Base-by-base conservation (phyloP, 2,888 invertebrate genomes). In the Cerceris ruficornis region DNA sequence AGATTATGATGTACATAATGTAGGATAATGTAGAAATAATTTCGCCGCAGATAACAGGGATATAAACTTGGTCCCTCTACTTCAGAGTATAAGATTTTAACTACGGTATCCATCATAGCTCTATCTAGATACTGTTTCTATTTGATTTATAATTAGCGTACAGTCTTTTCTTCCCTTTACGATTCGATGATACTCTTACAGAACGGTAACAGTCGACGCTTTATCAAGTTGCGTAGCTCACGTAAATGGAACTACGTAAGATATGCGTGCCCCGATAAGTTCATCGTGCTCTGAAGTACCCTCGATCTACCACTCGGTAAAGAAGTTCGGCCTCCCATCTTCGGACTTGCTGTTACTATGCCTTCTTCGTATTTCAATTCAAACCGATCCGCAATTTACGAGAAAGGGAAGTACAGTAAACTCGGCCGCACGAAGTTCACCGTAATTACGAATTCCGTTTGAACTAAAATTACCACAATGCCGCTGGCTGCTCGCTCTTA, bases 401-500 rank as follows among this genome's bases (percentile, higher is more conserved):
- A 54, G 66, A 73, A 71, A 77, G 60, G 59, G 41, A 60, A 66
- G 39, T 60, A 68, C 66, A 46, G 57, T 50, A 60, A 74, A 49
- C 49, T 58, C 67, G 52, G 54, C 15, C 52, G 61, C 70, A 65
- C 68, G 68, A 73, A 78, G 64, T 77, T 73, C 61, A 55, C 65
- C 58, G 81, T 62, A 73, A 84, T 86, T 82, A 77, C 66, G 67
- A 42, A 78, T 67, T 28, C 79, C 80, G 69, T 71, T 81, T 42
- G 57, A 41, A 17, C 46, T 42, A 46, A 66, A 69, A 66, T 57
- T 39, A 54, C 50, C n/a, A 57, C 54, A 50, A 52, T 58, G 55
- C 62, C 55, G 43, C 5, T 41, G 46, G 52, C 60, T 43, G 55
- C 50, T 60, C n/a, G 43, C 52, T 39, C 52, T 49, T 64, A 61